phyloP scores from a whole-genome alignment of 2,797 vertebrate genomes.

The Champsocephalus esox region DNA sequence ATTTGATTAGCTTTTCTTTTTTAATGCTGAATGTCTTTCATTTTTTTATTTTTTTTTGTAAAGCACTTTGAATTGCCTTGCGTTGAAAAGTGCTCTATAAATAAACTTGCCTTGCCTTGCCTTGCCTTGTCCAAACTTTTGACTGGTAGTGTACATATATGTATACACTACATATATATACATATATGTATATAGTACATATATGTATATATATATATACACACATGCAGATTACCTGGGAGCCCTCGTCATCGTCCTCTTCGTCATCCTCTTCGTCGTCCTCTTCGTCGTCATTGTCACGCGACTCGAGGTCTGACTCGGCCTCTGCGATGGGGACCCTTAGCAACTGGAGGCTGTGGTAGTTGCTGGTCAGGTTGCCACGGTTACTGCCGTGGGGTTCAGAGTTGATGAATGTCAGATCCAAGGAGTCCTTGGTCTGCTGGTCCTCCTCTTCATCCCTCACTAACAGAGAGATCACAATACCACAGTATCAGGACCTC shows the following conservation, averaged over 20 bases:
- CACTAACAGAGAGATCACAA: background rate
- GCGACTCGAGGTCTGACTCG: constrained; percentile 59
- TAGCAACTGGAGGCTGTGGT: constrained; percentile 48
- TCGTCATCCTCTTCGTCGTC: constrained; percentile 9
- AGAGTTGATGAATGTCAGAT: constrained; percentile 45
- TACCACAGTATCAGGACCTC: background rate
- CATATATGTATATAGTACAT: too few relatives aligned
- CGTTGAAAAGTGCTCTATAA: too few relatives aligned
- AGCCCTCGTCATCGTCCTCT: constrained; percentile 17
- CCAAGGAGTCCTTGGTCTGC: constrained; percentile 48
- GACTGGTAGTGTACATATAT: too few relatives aligned
- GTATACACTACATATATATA: too few relatives aligned
- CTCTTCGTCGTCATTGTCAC: constrained; percentile 45
- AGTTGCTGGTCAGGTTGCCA: constrained; percentile 45
- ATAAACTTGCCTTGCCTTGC: too few relatives aligned
- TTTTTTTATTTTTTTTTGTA: too few relatives aligned
- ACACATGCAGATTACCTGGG: constrained; percentile 30
- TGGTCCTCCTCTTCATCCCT: constrained; percentile 17
- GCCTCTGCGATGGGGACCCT: constrained; percentile 69
- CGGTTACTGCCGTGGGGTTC: constrained; percentile 2
- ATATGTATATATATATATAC: too few relatives aligned
- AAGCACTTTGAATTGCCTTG: too few relatives aligned
- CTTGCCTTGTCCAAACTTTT: too few relatives aligned
- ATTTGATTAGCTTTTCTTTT: too few relatives aligned
- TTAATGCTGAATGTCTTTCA: too few relatives aligned